Evolutionary conservation across 2,113 vertebrate genomes (phyloP).

Genomic region (Poeciliopsis retropinna): DNA sequence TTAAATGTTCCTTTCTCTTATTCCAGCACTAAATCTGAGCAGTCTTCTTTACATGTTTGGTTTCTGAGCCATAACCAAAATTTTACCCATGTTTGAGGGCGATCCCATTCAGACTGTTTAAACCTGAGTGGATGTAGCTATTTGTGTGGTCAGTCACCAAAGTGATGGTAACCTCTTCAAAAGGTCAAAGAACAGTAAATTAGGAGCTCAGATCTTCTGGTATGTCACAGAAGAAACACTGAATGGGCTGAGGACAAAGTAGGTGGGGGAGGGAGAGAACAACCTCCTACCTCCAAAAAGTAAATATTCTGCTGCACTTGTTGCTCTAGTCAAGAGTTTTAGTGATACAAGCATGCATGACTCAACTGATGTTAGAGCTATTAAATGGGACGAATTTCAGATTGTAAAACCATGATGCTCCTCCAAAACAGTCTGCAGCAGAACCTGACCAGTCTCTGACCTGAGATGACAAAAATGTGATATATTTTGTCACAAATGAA

Average conservation of each 20-base stretch:
- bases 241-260: constrained; percentile 12
- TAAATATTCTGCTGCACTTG: background rate
- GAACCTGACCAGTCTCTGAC: background rate
- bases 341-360: background rate
- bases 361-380: constrained; percentile 3
- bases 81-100: background rate
- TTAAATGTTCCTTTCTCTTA: no score
- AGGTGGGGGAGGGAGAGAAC: constrained; percentile 7
- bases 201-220: constrained; percentile 54
- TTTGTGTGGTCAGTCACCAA: constrained; percentile 52
- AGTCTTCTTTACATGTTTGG: background rate
- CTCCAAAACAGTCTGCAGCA: background rate
- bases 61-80: background rate
- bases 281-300: constrained; percentile 27
- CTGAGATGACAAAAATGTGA: background rate
- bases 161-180: constrained; percentile 50
- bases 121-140: constrained; percentile 17
- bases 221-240: constrained; percentile 67
- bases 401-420: accelerated
- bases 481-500: background rate
- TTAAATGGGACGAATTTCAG: background rate
- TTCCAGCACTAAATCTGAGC: no score
- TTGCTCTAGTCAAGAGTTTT: background rate
- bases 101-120: constrained; percentile 12
- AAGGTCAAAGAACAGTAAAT: constrained; percentile 62